Conservation (phyloP, 2,113 vertebrate species). For the Hyperoodon ampullatus region DNA sequence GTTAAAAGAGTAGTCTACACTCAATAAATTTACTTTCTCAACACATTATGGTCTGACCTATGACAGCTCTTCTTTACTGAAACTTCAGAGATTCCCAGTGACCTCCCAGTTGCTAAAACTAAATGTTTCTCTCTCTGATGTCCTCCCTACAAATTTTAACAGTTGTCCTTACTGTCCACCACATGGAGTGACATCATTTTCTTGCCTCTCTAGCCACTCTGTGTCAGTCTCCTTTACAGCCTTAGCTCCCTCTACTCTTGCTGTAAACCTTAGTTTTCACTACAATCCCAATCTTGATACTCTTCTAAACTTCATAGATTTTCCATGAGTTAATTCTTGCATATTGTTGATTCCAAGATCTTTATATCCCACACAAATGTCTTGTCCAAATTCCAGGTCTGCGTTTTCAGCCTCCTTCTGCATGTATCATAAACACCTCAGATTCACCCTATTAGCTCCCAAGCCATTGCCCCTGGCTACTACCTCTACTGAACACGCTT, state of each 20-base stretch:
- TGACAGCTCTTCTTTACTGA: slow-evolving; percentile 36
- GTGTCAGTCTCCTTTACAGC: neutral
- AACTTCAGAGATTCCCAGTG: neutral
- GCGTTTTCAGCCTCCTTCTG: slow-evolving; percentile 3
- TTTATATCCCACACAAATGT: neutral
- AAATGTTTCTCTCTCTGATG: neutral
- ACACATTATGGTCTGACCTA: neutral
- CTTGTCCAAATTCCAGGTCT: neutral
- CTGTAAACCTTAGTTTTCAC: neutral
- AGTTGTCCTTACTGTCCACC: neutral
- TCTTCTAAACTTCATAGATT: neutral
- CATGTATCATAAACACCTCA: neutral
- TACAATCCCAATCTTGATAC: neutral
- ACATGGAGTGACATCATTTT: neutral
- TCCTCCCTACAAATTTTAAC: neutral
- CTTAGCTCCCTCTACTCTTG: neutral
- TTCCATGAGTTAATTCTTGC: neutral
- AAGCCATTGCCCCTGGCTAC: neutral
- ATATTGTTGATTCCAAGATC: neutral
- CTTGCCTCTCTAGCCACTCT: neutral
- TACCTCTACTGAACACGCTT: neutral
- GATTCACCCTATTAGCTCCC: neutral
- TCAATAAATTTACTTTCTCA: neutral
- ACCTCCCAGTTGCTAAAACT: neutral
- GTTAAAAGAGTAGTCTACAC: neutral